Conservation (phyloP, 2,113 vertebrate species). For the Neoarius graeffei region DNA sequence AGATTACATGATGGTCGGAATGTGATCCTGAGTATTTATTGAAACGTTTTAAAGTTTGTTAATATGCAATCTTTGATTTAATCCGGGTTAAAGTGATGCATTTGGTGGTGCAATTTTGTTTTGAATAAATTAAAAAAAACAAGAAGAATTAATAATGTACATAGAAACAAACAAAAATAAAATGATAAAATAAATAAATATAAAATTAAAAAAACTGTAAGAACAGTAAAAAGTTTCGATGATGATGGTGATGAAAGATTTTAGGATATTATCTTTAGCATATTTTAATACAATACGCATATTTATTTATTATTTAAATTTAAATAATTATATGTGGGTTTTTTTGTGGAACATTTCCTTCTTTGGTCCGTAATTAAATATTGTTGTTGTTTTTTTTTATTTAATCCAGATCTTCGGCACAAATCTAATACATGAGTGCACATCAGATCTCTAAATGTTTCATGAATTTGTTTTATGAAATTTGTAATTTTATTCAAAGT, state of each 20-base stretch:
- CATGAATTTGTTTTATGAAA: background rate
- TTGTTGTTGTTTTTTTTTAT: background rate
- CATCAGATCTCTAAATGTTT: background rate
- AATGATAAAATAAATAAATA: background rate
- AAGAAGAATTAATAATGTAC: background rate
- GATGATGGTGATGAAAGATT: background rate
- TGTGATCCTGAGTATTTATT: background rate
- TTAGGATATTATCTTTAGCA: background rate
- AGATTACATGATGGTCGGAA: background rate
- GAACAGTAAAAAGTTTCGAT: background rate
- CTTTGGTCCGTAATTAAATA: background rate
- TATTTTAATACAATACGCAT: background rate
- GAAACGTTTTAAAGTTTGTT: background rate
- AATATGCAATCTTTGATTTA: background rate
- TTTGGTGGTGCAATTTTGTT: background rate
- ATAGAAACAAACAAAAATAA: background rate
- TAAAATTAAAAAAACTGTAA: background rate
- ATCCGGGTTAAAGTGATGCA: background rate
- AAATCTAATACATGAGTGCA: background rate
- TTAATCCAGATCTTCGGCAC: background rate
- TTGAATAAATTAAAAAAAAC: background rate
- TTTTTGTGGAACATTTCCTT: background rate
- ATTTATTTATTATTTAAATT: background rate
- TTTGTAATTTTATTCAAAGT: background rate
- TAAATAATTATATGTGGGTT: background rate